These are phyloP conservation scores for Sciaenops ocellatus DNA, from an alignment of 2,797 vertebrate species.

Conservation along the genomic window DNA sequence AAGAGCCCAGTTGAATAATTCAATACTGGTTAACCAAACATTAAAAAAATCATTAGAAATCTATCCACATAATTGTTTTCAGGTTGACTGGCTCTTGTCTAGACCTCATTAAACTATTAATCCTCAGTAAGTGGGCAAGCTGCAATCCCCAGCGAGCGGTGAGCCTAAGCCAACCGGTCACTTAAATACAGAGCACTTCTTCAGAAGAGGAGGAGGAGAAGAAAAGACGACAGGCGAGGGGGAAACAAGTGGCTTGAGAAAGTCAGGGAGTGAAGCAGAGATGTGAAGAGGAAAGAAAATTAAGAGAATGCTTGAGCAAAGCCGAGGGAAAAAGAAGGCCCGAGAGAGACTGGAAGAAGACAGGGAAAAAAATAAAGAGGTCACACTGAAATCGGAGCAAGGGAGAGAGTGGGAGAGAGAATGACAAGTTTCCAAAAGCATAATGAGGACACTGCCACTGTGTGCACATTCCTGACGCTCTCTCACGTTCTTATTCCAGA, in stretches of 20 bases:
- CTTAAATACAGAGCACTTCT: slow-evolving; percentile 70
- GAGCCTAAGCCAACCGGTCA: slow-evolving; percentile 70
- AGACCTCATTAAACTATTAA: slow-evolving; percentile 84
- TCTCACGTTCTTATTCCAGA: slow-evolving; percentile 86
- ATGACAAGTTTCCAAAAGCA: slow-evolving; percentile 47
- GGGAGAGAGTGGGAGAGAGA: slow-evolving; percentile 19
- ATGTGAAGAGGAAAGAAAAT: slow-evolving; percentile 30
- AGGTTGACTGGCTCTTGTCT: slow-evolving; percentile 80
- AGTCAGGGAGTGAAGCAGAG: slow-evolving; percentile 26
- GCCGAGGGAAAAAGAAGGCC: slow-evolving; percentile 29
- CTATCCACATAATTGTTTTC: slow-evolving; percentile 81
- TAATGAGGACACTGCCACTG: slow-evolving; percentile 39
- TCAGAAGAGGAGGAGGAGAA: slow-evolving; percentile 37
- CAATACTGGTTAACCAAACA: slow-evolving; percentile 80
- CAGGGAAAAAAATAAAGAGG: slow-evolving; percentile 45
- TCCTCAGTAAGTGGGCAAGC: slow-evolving; percentile 75
- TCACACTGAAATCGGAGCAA: slow-evolving; percentile 19
- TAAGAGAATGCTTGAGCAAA: slow-evolving; percentile 47
- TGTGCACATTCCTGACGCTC: not conserved
- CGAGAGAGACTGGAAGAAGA: slow-evolving; percentile 32
- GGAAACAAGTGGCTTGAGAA: slow-evolving; percentile 46
- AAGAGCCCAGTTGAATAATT: slow-evolving; percentile 77
- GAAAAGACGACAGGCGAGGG: slow-evolving; percentile 20
- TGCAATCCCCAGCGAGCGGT: slow-evolving; percentile 64
- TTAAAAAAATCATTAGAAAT: slow-evolving; percentile 79